These are phyloP conservation scores for Scaptomyza caliginosa DNA, from an alignment of 2,888 invertebrate species.

Conservation along the genomic window DNA sequence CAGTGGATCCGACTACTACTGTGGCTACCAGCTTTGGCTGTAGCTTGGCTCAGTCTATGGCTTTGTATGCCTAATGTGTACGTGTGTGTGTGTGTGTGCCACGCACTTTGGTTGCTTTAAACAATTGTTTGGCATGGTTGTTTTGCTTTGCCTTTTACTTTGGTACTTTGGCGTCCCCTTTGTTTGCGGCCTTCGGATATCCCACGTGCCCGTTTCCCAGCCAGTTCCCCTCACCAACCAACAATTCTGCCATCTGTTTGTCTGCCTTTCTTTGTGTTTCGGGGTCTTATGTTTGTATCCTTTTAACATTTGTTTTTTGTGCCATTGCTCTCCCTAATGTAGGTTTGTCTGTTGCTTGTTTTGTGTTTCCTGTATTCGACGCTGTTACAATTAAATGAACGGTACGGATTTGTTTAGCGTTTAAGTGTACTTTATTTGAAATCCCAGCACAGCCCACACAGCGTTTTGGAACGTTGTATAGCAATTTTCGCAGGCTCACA, in stretches of 20 bases:
- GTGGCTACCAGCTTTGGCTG: conserved; percentile 27
- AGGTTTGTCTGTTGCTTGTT: conserved; percentile 38
- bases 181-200: conserved; percentile 29
- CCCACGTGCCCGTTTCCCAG: conserved; percentile 30
- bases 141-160: conserved; percentile 32
- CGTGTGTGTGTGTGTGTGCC: conserved; percentile 3
- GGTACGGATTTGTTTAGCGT: conserved; percentile 56
- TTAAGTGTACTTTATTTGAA: conserved; percentile 42
- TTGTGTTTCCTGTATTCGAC: conserved; percentile 13
- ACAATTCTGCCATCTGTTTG: background rate
- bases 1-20: conserved; percentile 19
- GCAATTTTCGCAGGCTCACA: background rate
- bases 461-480: background rate
- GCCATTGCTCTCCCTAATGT: conserved; percentile 37
- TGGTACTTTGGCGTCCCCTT: conserved; percentile 18
- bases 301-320: conserved; percentile 58
- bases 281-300: conserved; percentile 53
- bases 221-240: background rate
- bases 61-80: conserved; percentile 29
- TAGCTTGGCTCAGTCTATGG: conserved; percentile 25
- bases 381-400: conserved; percentile 58
- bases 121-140: conserved; percentile 64
- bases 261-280: conserved; percentile 4
- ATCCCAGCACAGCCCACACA: background rate
- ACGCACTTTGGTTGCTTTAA: conserved; percentile 67